Base-by-base conservation (phyloP, 2,888 invertebrate genomes). In the Altica lythri region DNA sequence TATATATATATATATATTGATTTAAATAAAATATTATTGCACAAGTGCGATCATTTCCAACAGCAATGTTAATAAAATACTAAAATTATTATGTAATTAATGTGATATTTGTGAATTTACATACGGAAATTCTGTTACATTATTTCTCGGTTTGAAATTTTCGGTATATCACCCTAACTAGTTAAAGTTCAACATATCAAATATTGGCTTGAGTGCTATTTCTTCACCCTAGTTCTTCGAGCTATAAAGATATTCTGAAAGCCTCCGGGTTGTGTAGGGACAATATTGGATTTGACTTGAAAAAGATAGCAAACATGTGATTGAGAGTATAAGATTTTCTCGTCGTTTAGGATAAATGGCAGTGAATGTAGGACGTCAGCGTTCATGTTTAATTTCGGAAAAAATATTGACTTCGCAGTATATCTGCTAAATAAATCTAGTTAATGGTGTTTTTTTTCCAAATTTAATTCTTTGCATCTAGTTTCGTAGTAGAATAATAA, bases 221-320 rank as follows among this genome's bases (percentile, higher is more conserved):
- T n/a, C 38, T 54, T 37, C 53, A 43, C 57, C 51, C 50, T 40
- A 38, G 35, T 53, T 37, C 47, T 54, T 61, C 46, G 49, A 59
- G 64, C 63, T 53, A 63, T 65, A 61, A 64, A 64, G 62, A 64
- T 62, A 65, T 65, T 60, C 58, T 48, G 30, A 27, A 53, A 49
- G 49, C 54, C 54, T 44, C 25, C 10, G 53, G 57, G 54, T 50
- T 54, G 42, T 54, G 38, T 54, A 30, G 44, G 61, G 50, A 61
- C 56, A 59, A 59, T 61, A 61, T 61, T 61, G 57, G 61, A 61
- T 61, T 59, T 59, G 46, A 52, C 56, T 59, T 52, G 53, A 50
- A 55, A 57, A 57, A 57, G 59, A 61, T 59, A 52, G 57, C 56
- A 54, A 61, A 56, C 51, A 57, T 57, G 42, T 57, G 55, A 60